Percentiles rank a stretch among this genome's conserved stretches.
phyloP scores from a whole-genome alignment of 2,888 invertebrate genomes.

The Gymnocheta viridis region DNA sequence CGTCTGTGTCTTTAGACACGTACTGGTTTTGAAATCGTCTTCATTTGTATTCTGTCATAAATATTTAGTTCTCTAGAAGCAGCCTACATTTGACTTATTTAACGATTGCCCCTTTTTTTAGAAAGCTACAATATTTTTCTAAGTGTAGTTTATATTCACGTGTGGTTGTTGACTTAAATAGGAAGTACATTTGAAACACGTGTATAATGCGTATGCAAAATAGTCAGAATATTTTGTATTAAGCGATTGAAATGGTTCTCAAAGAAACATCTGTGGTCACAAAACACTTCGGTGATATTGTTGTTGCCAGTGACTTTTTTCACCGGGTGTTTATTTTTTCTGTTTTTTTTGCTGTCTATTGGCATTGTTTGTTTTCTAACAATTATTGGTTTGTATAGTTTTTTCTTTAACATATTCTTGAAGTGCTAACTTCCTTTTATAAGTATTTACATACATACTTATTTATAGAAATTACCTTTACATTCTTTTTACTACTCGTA shows the following conservation, averaged over 20 bases:
- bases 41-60: no score
- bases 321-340: constrained; percentile 43
- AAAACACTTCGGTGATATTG: background rate
- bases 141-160: constrained; percentile 8
- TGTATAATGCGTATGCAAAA: constrained; percentile 53
- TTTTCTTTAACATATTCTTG: background rate
- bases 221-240: constrained; percentile 24
- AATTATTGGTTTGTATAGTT: background rate
- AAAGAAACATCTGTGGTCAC: constrained; percentile 67
- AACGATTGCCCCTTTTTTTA: no score
- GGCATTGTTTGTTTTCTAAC: constrained; percentile 10
- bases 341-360: background rate
- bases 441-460: no score
- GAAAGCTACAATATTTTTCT: constrained; percentile 5
- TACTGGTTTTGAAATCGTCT: no score
- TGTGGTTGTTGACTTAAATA: constrained; percentile 34
- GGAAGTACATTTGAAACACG: constrained; percentile 49
- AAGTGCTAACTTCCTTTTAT: constrained; percentile 35
- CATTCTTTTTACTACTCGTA: background rate
- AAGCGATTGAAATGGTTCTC: constrained; percentile 1
- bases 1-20: no score
- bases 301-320: constrained; percentile 4
- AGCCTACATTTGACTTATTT: no score
- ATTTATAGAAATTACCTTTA: background rate
- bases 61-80: no score